Conservation (phyloP, 2,797 vertebrate species). For the Argyrosomus regius region DNA sequence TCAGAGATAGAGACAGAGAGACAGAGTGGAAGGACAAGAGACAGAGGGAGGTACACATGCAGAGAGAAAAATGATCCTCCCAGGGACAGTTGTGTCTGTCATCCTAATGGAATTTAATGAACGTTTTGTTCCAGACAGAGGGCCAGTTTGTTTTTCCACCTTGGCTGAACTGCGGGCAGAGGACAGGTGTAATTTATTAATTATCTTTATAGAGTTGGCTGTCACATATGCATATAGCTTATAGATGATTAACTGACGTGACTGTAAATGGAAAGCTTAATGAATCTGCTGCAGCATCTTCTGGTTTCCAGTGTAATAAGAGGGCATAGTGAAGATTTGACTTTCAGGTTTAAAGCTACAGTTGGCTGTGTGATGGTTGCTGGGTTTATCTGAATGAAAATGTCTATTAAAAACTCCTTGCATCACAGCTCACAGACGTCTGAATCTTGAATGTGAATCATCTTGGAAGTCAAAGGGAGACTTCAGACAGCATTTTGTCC, state of each 20-base stretch:
- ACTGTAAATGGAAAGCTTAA: slow-evolving; percentile 29
- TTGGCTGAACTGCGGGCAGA: slow-evolving; percentile 59
- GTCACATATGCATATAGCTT: slow-evolving; percentile 22
- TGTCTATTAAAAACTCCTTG: not conserved
- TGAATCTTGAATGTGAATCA: not conserved
- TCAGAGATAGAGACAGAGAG: slow-evolving; percentile 16
- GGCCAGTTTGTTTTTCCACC: slow-evolving; percentile 61
- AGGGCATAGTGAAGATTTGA: slow-evolving; percentile 18
- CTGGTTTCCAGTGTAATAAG: slow-evolving; percentile 6
- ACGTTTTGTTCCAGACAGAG: slow-evolving; percentile 63
- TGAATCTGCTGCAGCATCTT: slow-evolving; percentile 30
- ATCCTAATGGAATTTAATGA: slow-evolving; percentile 63
- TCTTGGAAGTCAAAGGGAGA: slow-evolving; percentile 6
- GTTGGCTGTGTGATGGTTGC: not conserved
- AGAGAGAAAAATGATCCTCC: slow-evolving; percentile 44
- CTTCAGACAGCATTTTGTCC: slow-evolving; percentile 6
- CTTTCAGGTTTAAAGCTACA: slow-evolving; percentile 10
- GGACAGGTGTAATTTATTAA: slow-evolving; percentile 58
- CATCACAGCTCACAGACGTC: slow-evolving; percentile 1
- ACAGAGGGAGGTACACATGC: slow-evolving; percentile 12
- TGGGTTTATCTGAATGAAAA: slow-evolving; percentile 6
- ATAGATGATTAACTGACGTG: slow-evolving; percentile 37
- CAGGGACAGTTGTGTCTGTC: slow-evolving; percentile 38
- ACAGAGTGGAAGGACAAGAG: slow-evolving; percentile 34
- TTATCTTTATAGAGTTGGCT: slow-evolving; percentile 59